Evolutionary conservation across 2,888 invertebrate species (phyloP), one percentile per base, ranked within the genome.

Genomic region (Polyommatus iphigenia): DNA sequence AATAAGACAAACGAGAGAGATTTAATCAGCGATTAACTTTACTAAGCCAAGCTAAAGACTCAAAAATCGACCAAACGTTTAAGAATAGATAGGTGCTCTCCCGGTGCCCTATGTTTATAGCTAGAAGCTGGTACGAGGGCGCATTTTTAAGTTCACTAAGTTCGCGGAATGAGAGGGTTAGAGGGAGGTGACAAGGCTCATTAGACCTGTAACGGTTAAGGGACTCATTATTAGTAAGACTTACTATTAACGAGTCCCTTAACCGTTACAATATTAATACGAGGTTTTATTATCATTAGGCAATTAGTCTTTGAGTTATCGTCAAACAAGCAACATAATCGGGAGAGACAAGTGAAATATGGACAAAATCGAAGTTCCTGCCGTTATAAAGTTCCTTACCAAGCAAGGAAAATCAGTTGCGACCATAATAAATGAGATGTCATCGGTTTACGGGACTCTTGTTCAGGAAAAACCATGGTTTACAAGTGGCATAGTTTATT

Each of bases 401-500:
- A 57, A 79, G 62, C 78, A 78, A 78, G 71, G 62, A 79, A 79
- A 79, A 62, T 71, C 79, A 29, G 77, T 76, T 80, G 71, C 71
- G 76, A 78, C 67, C 41, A 77, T 77, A 59, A 41, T 79, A 6
- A 41, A 76, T 54, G 72, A 79, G 46, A 78, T 50, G 76, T 77
- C n/a, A 73, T 46, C 54, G 6, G 78, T 80, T 78, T 76, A 78
- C 54, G 72, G 36, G 77, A 77, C 71, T 76, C 77, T 76, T 71
- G n/a, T 29, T 75, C 73, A 13, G 59, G 78, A 24, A 79, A 80
- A 79, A 77, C 77, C 6, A 78, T 77, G 77, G 41, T 76, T 78
- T 78, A 79, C 32, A 79, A 80, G 76, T 79, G 75, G 79, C 71
- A 80, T 20, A 29, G 29, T n/a, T 54, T 79, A 20, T 79, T 79